Evolutionary conservation across 2,113 vertebrate species (phyloP).

Genomic region (Perccottus glenii): DNA sequence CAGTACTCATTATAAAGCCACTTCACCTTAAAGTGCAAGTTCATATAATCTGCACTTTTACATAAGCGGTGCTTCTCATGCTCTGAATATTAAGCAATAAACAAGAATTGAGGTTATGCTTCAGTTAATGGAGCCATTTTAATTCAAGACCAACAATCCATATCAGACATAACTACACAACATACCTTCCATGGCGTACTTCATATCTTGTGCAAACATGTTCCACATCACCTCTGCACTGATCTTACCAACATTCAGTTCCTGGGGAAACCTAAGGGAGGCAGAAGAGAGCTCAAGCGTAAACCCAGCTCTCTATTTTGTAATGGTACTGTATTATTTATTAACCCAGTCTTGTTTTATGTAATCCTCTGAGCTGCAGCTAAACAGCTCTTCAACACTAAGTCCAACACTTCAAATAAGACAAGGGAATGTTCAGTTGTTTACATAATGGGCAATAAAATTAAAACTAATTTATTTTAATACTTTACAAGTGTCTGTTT

Average conservation of each 20-base stretch:
- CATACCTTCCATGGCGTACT: constrained; percentile 97
- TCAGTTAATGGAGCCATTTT: neutral
- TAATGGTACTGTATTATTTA: constrained; percentile 32
- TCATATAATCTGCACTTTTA: constrained; percentile 99
- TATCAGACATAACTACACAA: constrained; percentile 22
- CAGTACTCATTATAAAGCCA: constrained; percentile 98
- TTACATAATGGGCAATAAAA: too few relatives aligned
- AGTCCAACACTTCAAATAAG: too few relatives aligned
- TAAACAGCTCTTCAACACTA: neutral
- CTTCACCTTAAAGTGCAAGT: constrained; percentile 99
- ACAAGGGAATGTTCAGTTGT: too few relatives aligned
- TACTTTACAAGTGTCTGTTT: too few relatives aligned
- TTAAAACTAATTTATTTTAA: too few relatives aligned
- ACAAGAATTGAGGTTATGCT: neutral
- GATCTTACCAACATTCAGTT: constrained; percentile 96
- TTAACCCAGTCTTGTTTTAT: constrained; percentile 25
- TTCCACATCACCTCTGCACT: constrained; percentile 99
- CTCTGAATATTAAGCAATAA: constrained; percentile 71
- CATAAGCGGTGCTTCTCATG: constrained; percentile 94
- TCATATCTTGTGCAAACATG: constrained; percentile 98
- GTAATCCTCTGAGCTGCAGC: constrained; percentile 6
- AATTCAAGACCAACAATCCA: neutral
- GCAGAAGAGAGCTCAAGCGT: constrained; percentile 11
- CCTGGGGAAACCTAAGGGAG: constrained; percentile 87
- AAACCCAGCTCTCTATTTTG: constrained; percentile 14